These are phyloP conservation scores for Troides aeacus DNA, from an alignment of 2,888 invertebrate species.

Conservation along the genomic window DNA sequence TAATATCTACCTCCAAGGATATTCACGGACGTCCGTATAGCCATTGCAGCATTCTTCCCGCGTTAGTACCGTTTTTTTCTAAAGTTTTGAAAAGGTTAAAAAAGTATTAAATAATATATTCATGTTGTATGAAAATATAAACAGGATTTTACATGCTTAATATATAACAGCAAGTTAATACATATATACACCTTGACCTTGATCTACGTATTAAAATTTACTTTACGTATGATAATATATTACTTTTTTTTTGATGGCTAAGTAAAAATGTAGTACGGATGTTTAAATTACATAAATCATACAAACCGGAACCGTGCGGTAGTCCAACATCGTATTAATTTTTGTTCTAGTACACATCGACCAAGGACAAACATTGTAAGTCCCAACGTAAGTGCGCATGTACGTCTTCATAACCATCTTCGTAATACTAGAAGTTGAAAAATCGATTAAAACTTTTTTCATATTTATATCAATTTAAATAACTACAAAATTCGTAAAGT, in stretches of 20 bases:
- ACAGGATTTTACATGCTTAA: not conserved
- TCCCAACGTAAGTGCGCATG: not conserved
- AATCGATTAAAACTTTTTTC: not conserved
- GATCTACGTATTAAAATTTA: no score
- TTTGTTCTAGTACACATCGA: not conserved
- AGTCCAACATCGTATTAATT: no score
- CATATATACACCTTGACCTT: no score
- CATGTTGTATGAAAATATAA: not conserved
- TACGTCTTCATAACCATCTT: not conserved
- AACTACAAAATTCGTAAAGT: not conserved
- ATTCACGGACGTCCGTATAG: constrained; percentile 8
- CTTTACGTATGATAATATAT: no score
- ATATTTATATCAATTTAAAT: not conserved
- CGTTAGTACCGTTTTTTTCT: constrained; percentile 5
- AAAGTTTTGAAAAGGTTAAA: not conserved
- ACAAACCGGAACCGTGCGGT: no score
- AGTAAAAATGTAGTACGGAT: no score
- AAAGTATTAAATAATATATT: not conserved
- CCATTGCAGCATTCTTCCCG: constrained; percentile 9
- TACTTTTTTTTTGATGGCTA: no score
- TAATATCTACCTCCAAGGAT: constrained; percentile 4
- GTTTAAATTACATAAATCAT: no score
- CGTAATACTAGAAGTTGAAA: not conserved
- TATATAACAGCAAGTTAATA: no score
- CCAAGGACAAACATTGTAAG: not conserved